Evolutionary conservation across 1,140 invertebrate genomes (phyloP).

Genomic region (Drosophila navojoa): DNA sequence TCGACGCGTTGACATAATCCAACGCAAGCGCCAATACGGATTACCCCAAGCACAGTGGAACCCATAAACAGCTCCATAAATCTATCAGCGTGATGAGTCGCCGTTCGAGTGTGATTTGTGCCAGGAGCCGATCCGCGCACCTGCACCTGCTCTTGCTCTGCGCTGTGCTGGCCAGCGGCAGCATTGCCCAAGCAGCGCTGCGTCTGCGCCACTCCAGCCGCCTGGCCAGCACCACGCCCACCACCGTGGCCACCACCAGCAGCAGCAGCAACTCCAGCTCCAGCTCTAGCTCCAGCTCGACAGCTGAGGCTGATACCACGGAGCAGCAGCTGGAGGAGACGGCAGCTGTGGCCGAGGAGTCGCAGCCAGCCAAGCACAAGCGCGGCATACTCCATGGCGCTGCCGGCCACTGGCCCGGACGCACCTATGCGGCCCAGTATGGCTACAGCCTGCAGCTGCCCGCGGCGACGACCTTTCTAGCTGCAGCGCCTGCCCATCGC

Average conservation of each 20-base stretch:
- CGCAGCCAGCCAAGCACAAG: conserved; percentile 60
- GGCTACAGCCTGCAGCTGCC: conserved; percentile 75
- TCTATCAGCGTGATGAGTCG: conserved; percentile 1
- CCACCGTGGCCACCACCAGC: conserved; percentile 26
- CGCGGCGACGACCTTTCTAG: conserved; percentile 53
- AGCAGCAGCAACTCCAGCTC: not conserved
- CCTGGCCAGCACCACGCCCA: conserved; percentile 40
- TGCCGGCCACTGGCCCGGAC: conserved; percentile 55
- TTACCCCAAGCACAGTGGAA: not conserved
- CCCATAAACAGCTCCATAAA: no score
- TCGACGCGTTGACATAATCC: conserved; percentile 71
- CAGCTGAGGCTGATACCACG: not conserved
- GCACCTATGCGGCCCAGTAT: conserved; percentile 75
- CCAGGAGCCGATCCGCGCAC: conserved; percentile 2
- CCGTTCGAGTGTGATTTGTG: not conserved
- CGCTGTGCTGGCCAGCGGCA: conserved; percentile 2
- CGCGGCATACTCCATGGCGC: conserved; percentile 68
- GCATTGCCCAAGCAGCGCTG: conserved; percentile 30
- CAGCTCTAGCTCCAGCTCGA: not conserved
- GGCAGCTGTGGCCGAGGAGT: conserved; percentile 7
- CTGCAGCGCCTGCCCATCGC: conserved; percentile 52
- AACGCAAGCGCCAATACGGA: conserved; percentile 27
- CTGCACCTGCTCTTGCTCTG: conserved; percentile 23
- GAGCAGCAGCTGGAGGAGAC: conserved; percentile 6
- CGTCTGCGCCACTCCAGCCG: conserved; percentile 47